Conservation (phyloP, 2,888 invertebrate genomes). For the Drosophila rubida region DNA sequence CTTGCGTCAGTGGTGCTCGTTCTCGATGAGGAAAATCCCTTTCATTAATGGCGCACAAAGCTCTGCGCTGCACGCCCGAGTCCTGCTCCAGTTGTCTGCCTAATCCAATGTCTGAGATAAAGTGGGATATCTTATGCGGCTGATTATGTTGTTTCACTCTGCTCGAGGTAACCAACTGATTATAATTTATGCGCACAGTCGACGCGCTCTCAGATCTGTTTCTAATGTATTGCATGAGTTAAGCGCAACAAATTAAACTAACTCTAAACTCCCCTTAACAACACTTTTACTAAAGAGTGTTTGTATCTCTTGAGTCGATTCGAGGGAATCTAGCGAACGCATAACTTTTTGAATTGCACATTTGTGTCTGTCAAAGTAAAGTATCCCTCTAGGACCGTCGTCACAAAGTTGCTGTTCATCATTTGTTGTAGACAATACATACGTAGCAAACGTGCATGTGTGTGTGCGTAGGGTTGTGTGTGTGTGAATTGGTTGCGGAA, state of each 20-base stretch:
- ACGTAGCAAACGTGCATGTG: constrained; percentile 13
- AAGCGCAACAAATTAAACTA: not conserved
- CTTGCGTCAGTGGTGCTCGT: constrained; percentile 31
- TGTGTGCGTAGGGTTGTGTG: constrained; percentile 50
- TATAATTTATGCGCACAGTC: not conserved
- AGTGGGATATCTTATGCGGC: constrained; percentile 2
- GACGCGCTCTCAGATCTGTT: too few relatives aligned
- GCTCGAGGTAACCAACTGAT: not conserved
- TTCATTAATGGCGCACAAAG: constrained; percentile 78
- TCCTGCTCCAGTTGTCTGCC: constrained; percentile 44
- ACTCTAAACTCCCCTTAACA: too few relatives aligned
- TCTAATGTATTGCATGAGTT: too few relatives aligned
- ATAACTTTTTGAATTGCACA: constrained; percentile 35
- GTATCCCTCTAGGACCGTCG: constrained; percentile 38
- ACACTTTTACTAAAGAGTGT: too few relatives aligned
- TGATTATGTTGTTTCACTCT: constrained; percentile 2
- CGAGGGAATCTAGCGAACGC: constrained; percentile 10
- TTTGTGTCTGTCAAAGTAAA: constrained; percentile 64
- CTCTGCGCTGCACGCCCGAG: constrained; percentile 28
- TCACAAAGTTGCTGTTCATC: constrained; percentile 3
- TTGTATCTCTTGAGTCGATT: not conserved
- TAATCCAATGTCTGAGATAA: constrained; percentile 23
- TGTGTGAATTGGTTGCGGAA: constrained; percentile 80
- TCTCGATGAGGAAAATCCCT: constrained; percentile 74
- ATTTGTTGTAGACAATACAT: constrained; percentile 3